These are phyloP conservation scores for Acleris holmiana DNA, from an alignment of 2,888 invertebrate genomes.

Conservation along the genomic window DNA sequence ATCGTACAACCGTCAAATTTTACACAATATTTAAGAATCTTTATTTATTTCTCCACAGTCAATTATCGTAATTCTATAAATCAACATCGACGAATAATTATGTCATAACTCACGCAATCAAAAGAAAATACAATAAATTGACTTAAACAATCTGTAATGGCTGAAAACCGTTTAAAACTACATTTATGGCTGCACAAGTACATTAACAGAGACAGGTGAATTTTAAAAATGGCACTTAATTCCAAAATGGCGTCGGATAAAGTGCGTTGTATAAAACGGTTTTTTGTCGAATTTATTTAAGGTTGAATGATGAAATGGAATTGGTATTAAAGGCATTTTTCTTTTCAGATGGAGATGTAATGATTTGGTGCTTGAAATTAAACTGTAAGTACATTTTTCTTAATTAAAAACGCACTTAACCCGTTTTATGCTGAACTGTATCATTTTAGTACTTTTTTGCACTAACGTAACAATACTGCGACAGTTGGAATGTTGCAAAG, in stretches of 20 bases:
- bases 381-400: slow-evolving; percentile 50
- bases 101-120: slow-evolving; percentile 42
- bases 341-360: slow-evolving; percentile 54
- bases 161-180: slow-evolving; percentile 55
- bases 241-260: slow-evolving; percentile 38
- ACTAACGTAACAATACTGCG: too few species aligned
- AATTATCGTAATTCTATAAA: slow-evolving; percentile 1
- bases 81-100: slow-evolving; percentile 23
- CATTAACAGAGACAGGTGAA: slow-evolving; percentile 34
- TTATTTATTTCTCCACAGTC: not conserved
- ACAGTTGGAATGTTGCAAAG: too few species aligned
- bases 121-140: slow-evolving; percentile 45
- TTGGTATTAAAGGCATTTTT: slow-evolving; percentile 57
- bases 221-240: slow-evolving; percentile 24
- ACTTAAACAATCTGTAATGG: slow-evolving; percentile 46
- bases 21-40: not conserved
- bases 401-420: slow-evolving; percentile 32
- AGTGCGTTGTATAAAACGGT: slow-evolving; percentile 35
- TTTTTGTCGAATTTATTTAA: slow-evolving; percentile 37
- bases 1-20: too few species aligned
- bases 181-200: slow-evolving; percentile 52
- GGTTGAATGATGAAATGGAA: slow-evolving; percentile 41
- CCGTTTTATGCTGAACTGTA: too few species aligned
- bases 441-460: too few species aligned
- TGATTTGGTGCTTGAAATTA: slow-evolving; percentile 32